These are phyloP conservation scores for Xiphorhynchus erythropygius DNA, from an alignment of 2,797 vertebrate genomes.

Conservation along the genomic window DNA sequence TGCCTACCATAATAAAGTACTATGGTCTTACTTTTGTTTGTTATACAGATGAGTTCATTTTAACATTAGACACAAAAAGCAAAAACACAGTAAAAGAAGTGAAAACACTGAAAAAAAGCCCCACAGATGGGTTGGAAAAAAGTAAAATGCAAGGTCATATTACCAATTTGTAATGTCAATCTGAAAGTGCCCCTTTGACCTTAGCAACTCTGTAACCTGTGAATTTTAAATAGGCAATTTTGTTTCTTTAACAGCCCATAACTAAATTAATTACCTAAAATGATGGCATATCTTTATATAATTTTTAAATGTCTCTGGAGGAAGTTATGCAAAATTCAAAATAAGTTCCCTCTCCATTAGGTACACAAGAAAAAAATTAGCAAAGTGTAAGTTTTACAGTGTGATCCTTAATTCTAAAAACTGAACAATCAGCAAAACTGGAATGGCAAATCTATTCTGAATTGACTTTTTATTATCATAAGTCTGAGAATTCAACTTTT, in stretches of 20 bases:
- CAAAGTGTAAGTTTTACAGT: background rate
- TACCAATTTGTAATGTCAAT: background rate
- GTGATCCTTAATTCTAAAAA: constrained; percentile 7
- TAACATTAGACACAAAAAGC: background rate
- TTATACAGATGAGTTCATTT: background rate
- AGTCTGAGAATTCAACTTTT: background rate
- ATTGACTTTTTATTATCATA: background rate
- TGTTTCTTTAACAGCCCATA: constrained; percentile 4
- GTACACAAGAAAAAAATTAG: background rate
- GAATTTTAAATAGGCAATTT: background rate
- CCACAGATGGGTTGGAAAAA: background rate
- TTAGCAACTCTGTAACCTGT: background rate
- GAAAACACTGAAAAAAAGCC: background rate
- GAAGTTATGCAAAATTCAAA: constrained; percentile 8
- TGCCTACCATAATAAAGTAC: background rate
- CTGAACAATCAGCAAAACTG: background rate
- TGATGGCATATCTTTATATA: background rate
- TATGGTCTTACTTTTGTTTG: background rate
- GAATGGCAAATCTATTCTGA: constrained; percentile 2
- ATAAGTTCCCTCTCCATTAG: background rate
- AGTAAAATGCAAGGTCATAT: background rate
- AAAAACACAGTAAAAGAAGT: background rate
- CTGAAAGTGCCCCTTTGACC: background rate
- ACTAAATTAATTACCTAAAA: constrained; percentile 22
- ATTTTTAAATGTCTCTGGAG: constrained; percentile 14